A percentile compares a stretch with the other conserved stretches of the same genome.
phyloP scores from a whole-genome alignment of 1,140 invertebrate genomes.

The Trichonephila clavata region DNA sequence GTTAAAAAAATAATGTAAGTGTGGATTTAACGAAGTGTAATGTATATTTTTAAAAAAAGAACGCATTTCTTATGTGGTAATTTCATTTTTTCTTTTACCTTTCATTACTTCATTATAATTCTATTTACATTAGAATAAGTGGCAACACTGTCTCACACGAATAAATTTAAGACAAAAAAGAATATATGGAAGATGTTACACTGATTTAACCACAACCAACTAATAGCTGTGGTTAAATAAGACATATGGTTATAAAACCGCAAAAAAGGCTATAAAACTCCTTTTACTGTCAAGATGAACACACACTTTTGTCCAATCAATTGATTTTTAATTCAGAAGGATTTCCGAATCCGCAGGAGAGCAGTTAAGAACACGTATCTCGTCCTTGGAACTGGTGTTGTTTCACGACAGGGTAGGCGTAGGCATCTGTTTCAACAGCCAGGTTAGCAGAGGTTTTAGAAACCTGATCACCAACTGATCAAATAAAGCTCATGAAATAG shows the following conservation, averaged over 20 bases:
- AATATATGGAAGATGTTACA: background rate
- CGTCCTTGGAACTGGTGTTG: background rate
- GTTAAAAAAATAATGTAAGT: too few species aligned
- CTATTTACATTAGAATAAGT: too few species aligned
- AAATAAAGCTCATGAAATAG: background rate
- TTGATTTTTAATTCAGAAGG: background rate
- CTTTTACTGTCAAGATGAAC: constrained; percentile 11
- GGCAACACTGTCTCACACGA: too few species aligned
- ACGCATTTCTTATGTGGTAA: too few species aligned
- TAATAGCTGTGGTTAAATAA: background rate
- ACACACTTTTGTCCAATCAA: background rate
- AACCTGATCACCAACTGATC: background rate
- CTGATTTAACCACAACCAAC: background rate
- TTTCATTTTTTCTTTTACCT: too few species aligned
- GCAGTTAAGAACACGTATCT: background rate
- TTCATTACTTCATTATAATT: too few species aligned
- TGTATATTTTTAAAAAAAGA: too few species aligned
- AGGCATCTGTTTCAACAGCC: constrained; percentile 9
- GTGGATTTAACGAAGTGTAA: too few species aligned
- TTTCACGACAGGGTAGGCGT: background rate
- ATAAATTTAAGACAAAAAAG: background rate
- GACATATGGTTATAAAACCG: background rate
- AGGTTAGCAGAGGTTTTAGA: background rate
- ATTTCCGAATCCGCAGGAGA: background rate
- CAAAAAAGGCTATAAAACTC: background rate